A percentile compares a stretch with the other conserved stretches of the same genome.
phyloP scores from a whole-genome alignment of 2,113 vertebrate genomes.

The Lamprotornis superbus region DNA sequence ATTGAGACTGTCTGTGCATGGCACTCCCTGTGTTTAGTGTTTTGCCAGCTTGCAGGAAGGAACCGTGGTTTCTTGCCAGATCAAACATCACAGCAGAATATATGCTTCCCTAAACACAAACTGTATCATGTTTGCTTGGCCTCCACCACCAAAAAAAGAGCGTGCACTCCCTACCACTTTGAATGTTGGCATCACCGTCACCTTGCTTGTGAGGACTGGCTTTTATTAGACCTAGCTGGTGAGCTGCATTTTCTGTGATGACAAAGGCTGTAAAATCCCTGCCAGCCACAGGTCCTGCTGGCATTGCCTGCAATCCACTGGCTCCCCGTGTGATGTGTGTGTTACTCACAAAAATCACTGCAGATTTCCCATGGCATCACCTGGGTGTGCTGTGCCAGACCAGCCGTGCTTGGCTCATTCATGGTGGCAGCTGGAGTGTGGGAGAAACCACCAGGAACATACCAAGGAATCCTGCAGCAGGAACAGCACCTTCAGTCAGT shows the following conservation, averaged over 20 bases:
- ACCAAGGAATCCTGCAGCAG: not conserved
- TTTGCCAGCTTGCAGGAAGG: slow-evolving; percentile 44
- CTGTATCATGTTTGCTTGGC: not conserved
- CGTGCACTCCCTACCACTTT: not conserved
- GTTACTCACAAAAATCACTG: not conserved
- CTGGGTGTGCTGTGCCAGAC: not conserved
- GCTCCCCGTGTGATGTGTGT: not conserved
- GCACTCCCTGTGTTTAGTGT: not conserved
- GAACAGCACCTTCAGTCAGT: not conserved
- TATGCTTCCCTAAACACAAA: slow-evolving; percentile 11
- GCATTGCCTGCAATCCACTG: not conserved
- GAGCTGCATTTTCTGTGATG: not conserved
- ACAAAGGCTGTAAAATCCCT: not conserved
- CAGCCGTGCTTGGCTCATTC: not conserved
- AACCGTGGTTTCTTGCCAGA: not conserved
- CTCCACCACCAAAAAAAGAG: not conserved
- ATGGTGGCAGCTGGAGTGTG: not conserved
- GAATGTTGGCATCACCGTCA: not conserved
- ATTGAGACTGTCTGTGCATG: slow-evolving; percentile 20
- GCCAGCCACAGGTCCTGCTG: not conserved
- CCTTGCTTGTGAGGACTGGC: not conserved
- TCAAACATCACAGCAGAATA: not conserved
- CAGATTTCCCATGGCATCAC: accelerated
- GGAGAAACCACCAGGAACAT: not conserved
- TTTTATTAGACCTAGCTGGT: not conserved